phyloP scores from a whole-genome alignment of 2,888 invertebrate species.

The Zygogramma bicolorata region DNA sequence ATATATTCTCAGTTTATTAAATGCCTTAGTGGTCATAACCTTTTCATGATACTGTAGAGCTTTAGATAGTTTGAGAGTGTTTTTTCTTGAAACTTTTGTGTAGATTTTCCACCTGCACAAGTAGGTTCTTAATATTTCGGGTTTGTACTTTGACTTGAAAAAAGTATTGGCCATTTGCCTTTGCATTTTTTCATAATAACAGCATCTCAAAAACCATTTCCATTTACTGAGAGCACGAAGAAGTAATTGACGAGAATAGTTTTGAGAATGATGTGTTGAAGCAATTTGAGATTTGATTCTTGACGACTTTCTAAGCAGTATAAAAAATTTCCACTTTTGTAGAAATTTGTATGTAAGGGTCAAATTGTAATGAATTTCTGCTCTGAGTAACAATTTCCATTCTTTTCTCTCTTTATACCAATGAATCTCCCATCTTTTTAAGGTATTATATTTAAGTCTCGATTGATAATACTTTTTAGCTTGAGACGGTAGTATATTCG shows the following conservation, averaged over 20 bases:
- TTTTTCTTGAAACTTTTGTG: conserved; percentile 36
- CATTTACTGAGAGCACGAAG: conserved; percentile 47
- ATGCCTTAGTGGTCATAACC: conserved; percentile 31
- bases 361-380: conserved; percentile 54
- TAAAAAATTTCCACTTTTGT: conserved; percentile 48
- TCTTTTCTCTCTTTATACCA: conserved; percentile 54
- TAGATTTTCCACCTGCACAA: conserved; percentile 51
- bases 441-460: conserved; percentile 42
- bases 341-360: conserved; percentile 47
- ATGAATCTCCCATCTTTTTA: conserved; percentile 45
- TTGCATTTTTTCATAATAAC: conserved; percentile 41
- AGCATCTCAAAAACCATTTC: conserved; percentile 44
- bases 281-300: conserved; percentile 49
- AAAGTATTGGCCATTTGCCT: conserved; percentile 43
- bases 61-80: conserved; percentile 27
- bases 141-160: conserved; percentile 50
- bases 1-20: conserved; percentile 27
- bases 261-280: conserved; percentile 48
- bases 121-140: conserved; percentile 43
- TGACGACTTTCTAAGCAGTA: conserved; percentile 36
- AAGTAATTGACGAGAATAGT: conserved; percentile 39
- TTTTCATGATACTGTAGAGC: conserved; percentile 40
- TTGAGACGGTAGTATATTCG: conserved; percentile 53
- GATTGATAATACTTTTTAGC: conserved; percentile 44
- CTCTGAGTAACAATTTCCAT: conserved; percentile 55